Conservation (phyloP, 2,113 vertebrate genomes). For the Sciurus niger region DNA sequence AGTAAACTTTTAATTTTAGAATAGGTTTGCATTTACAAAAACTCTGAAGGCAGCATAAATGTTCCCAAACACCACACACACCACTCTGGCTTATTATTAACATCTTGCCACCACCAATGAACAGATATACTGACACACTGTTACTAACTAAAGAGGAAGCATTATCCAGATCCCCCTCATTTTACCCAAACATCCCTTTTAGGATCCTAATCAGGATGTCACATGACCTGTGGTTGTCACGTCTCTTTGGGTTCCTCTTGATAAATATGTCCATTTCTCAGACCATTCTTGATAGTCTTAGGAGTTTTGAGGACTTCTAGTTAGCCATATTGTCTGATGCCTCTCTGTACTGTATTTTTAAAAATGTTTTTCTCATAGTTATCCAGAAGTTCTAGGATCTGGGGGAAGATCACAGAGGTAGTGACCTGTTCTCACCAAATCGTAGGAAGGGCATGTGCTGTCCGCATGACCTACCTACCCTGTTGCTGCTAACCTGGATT, state of each 20-base stretch:
- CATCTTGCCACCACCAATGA: background rate
- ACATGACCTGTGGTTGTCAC: background rate
- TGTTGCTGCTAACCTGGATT: background rate
- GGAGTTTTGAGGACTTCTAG: background rate
- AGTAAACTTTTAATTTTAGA: background rate
- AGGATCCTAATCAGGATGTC: background rate
- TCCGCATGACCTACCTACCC: background rate
- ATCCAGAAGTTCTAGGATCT: background rate
- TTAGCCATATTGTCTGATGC: background rate
- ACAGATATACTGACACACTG: background rate
- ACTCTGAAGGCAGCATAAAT: background rate
- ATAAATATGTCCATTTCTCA: background rate
- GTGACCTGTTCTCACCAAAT: background rate
- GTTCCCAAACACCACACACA: background rate
- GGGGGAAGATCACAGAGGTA: background rate
- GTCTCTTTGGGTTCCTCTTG: background rate
- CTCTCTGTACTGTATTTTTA: background rate
- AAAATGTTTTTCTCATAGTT: background rate
- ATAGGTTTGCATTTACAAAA: background rate
- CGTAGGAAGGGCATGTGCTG: fast-evolving
- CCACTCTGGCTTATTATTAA: background rate
- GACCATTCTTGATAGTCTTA: background rate
- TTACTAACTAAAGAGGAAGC: background rate
- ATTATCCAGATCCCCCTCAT: background rate
- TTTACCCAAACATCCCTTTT: background rate